Percentiles rank a stretch among this genome's conserved stretches.
These are phyloP conservation scores for Morus bassanus DNA, from an alignment of 2,797 vertebrate genomes.

Conservation along the genomic window DNA sequence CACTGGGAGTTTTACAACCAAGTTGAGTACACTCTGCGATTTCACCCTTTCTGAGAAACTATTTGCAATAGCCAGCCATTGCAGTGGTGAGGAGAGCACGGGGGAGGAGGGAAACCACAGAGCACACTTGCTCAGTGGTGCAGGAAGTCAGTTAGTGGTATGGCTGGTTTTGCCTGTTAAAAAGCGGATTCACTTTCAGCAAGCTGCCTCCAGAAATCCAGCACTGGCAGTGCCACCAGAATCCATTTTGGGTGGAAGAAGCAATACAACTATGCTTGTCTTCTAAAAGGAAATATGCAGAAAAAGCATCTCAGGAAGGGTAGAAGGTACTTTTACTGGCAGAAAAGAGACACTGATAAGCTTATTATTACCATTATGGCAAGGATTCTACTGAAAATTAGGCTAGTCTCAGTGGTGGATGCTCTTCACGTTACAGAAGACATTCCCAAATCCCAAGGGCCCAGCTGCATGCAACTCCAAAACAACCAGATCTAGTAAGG, in stretches of 20 bases:
- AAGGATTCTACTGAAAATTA: background rate
- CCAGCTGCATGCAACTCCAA: background rate
- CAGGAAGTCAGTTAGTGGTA: background rate
- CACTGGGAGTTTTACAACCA: background rate
- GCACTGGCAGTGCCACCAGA: background rate
- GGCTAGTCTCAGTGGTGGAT: background rate
- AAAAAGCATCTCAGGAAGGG: background rate
- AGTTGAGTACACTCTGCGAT: background rate
- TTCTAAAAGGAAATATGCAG: background rate
- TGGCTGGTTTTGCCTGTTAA: background rate
- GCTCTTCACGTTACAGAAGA: background rate
- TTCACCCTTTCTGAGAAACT: background rate
- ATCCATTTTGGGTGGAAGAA: background rate
- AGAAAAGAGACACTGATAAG: background rate
- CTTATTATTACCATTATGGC: background rate
- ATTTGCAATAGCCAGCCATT: background rate
- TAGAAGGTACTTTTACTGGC: accelerated
- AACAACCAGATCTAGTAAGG: background rate
- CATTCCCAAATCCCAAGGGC: background rate
- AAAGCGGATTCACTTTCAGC: accelerated
- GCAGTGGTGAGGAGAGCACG: accelerated
- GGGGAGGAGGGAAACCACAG: background rate
- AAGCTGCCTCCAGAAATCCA: background rate
- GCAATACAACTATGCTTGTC: background rate
- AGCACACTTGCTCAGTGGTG: accelerated